Conservation (phyloP, 35 echinoderm and acorn worm genomes). For the Apostichopus japonicus region DNA sequence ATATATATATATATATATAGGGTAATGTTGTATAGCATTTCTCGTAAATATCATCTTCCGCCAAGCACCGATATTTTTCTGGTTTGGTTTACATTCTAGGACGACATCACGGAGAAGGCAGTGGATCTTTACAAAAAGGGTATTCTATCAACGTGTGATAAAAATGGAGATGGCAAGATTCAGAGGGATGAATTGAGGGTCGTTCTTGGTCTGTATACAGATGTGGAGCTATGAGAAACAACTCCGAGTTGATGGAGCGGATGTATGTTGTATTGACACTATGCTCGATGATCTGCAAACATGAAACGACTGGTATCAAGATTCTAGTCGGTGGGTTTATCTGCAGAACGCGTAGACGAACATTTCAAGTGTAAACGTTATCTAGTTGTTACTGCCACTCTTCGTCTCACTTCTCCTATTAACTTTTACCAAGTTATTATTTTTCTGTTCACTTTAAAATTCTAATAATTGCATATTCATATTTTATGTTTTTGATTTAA, state of each 20-base stretch:
- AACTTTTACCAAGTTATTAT: too few relatives aligned
- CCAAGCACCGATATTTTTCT: background rate
- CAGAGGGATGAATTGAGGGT: slow-evolving; percentile 56
- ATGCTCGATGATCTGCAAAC: background rate
- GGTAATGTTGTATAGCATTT: background rate
- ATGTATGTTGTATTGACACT: too few relatives aligned
- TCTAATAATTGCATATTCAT: too few relatives aligned
- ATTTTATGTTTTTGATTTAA: too few relatives aligned
- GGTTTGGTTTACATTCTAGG: background rate
- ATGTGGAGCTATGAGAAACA: slow-evolving; percentile 33
- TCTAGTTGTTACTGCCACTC: slow-evolving; percentile 2
- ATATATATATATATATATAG: too few relatives aligned
- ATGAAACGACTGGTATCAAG: background rate
- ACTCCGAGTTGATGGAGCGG: too few relatives aligned
- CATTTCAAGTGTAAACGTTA: background rate
- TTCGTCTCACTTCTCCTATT: background rate
- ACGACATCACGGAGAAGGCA: slow-evolving; percentile 30
- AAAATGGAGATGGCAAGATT: slow-evolving; percentile 72
- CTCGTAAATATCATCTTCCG: background rate
- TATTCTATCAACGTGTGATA: slow-evolving; percentile 64
- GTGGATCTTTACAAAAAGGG: slow-evolving; percentile 68
- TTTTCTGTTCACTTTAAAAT: too few relatives aligned
- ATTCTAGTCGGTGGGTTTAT: background rate
- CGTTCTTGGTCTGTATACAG: slow-evolving; percentile 64
- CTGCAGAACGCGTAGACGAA: background rate